Evolutionary conservation across 2,797 vertebrate genomes (phyloP), one percentile per base, ranked within the genome.

Genomic region (Acridotheres tristis): DNA sequence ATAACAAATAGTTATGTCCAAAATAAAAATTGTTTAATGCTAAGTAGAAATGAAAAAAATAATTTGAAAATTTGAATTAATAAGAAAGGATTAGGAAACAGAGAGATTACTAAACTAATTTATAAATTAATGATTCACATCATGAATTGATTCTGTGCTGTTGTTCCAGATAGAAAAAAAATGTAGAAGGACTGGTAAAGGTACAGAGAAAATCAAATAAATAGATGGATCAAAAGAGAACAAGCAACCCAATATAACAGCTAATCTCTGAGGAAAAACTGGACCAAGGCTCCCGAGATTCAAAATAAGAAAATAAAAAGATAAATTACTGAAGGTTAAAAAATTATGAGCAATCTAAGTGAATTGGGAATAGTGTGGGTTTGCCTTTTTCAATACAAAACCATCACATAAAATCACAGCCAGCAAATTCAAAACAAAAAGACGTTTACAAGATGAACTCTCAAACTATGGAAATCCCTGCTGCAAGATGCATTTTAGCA

Each of bases 361-460:
- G 10, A 86, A 76, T 16, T 38, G 0, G 10, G 16, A 68, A n/a
- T 11, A 59, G 12, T 53, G 9, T 5, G 0, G 1, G 15, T 22
- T 65, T 61, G 14, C 25, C 7, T 82, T 76, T 79, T 68, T 43
- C 32, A 36, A 23, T 42, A 29, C 5, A 43, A 67, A 61, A 73
- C 13, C 2, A n/a, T 40, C 32, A 36, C 17, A 62, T n/a, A 36
- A 87, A 87, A 66, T 32, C 42, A 29, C 30, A 77, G 17, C 1
- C 34, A 73, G 7, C 3, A 80, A 76, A 65, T 76, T 68, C 16
- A 73, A 74, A 93, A 67, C 11, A 34, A 40, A 43, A 50, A 40
- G 11, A 27, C 38, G 47, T 54, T 53, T 27, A 54, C 3, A 15
- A 4, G 3, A 79, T 36, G 10, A 83, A 66, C 3, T 38, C 30